Evolutionary conservation across 1,140 invertebrate genomes (phyloP), one percentile per base, ranked within the genome.

Genomic region (Halyomorpha halys): DNA sequence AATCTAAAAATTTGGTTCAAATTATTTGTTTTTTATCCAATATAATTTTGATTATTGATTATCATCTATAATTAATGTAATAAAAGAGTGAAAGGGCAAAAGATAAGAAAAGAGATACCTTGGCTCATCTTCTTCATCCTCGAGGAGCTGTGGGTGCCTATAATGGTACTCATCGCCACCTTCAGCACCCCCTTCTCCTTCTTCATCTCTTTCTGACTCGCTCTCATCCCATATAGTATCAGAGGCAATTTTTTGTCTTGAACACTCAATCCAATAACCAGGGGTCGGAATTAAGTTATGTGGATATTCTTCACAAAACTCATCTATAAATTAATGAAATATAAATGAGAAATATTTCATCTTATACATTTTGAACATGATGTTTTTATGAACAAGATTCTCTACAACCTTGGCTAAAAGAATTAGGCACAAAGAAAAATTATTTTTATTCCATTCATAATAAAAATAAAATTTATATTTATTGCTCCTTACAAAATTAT

Each of bases 181-280:
- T 27, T 67, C 69, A 25, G 63, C 66, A 18, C 63, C 67, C 34
- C 53, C 54, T 51, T 49, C 54, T 5, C 68, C 66, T 14, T 86
- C 83, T 66, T 80, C 74, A 72, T 89, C 87, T 61, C 86, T 84
- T 70, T 90, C 89, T 6, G 87, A 90, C 70, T 91, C 89, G 19
- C 83, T 87, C 71, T 91, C 89, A 70, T 91, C 89, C 87, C 88
- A 91, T 62, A 90, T 88, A 21, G 85, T 88, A 72, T 89, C 86
- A 1, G 86, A 81, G 11, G 85, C 80, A 64, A 91, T 91, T 76
- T 91, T 90, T 74, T 91, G 90, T 30, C 90, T 79, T 0, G 90
- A 92, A 73, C 92, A 96, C 75, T 96, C 92, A 71, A 95, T 91
- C 92, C 92, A 96, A 76, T 96, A 95, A 30, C 91, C 91, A 0